Conservation (phyloP, 1,140 invertebrate genomes). For the Drosophila subobscura region DNA sequence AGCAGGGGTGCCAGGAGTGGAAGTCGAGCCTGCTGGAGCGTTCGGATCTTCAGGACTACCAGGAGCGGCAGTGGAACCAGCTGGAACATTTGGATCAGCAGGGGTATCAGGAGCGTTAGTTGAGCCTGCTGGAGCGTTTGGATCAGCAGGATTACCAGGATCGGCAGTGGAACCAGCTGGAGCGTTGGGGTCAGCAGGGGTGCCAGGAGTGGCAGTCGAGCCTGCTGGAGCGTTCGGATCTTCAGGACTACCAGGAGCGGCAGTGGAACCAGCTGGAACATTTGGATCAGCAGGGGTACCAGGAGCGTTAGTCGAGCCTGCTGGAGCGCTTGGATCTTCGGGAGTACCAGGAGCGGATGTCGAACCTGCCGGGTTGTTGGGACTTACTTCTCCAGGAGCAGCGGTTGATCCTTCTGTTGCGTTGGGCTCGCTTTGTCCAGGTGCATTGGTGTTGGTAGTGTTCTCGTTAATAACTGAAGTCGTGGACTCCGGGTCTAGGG, state of each 20-base stretch:
- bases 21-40: not conserved
- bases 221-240: not conserved
- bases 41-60: conserved; percentile 8
- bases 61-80: conserved; percentile 2
- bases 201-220: conserved; percentile 7
- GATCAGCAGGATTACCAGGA: conserved; percentile 4
- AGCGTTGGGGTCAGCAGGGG: conserved; percentile 8
- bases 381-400: not conserved
- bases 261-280: conserved; percentile 5
- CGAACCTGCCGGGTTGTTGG: conserved; percentile 3
- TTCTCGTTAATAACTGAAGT: conserved; percentile 3
- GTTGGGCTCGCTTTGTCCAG: conserved; percentile 23
- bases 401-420: conserved; percentile 6
- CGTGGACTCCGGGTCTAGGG: conserved; percentile 8
- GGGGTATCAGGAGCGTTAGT: conserved; percentile 7
- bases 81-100: conserved; percentile 19
- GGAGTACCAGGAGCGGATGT: conserved; percentile 1
- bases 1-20: not conserved
- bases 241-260: conserved; percentile 7
- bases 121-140: not conserved
- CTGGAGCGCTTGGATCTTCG: conserved; percentile 20
- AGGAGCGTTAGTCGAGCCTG: conserved; percentile 10
- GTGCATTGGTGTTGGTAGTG: conserved; percentile 29
- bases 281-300: conserved; percentile 26
- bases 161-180: conserved; percentile 5